Percentiles rank a stretch among this genome's conserved stretches.
These are phyloP conservation scores for Oreohelix idahoensis DNA, from an alignment of 1,140 invertebrate genomes.

Conservation along the genomic window DNA sequence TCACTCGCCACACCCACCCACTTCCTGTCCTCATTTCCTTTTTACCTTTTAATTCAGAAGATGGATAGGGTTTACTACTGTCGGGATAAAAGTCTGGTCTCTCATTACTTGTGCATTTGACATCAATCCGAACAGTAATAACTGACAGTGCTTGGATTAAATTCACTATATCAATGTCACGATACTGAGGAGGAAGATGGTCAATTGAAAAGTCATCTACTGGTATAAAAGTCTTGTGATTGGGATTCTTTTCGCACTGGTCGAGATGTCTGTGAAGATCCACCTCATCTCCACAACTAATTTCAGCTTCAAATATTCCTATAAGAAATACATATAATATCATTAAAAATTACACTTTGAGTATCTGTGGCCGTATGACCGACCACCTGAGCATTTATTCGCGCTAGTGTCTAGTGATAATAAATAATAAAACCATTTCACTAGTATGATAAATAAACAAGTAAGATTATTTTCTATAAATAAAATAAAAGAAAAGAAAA, in stretches of 20 bases:
- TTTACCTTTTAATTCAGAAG: not conserved
- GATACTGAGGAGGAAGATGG: not conserved
- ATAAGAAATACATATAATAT: too few species aligned
- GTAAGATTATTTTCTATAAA: too few species aligned
- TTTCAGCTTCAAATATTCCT: not conserved
- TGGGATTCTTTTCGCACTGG: not conserved
- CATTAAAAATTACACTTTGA: too few species aligned
- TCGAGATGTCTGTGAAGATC: not conserved
- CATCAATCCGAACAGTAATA: not conserved
- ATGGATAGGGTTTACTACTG: not conserved
- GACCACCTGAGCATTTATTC: too few species aligned
- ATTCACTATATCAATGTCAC: not conserved
- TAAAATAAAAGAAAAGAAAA: too few species aligned
- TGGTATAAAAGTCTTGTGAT: not conserved
- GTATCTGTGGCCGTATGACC: too few species aligned
- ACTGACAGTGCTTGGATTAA: not conserved
- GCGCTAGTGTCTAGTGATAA: too few species aligned
- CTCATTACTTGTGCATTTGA: not conserved
- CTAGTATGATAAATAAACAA: too few species aligned
- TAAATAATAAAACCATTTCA: too few species aligned
- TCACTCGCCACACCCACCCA: not conserved
- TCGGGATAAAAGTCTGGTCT: not conserved
- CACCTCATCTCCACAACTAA: not conserved
- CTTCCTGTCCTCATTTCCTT: not conserved
- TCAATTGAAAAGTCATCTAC: not conserved